phyloP scores from a whole-genome alignment of 2,888 invertebrate species.

The Napeogenes sylphis region DNA sequence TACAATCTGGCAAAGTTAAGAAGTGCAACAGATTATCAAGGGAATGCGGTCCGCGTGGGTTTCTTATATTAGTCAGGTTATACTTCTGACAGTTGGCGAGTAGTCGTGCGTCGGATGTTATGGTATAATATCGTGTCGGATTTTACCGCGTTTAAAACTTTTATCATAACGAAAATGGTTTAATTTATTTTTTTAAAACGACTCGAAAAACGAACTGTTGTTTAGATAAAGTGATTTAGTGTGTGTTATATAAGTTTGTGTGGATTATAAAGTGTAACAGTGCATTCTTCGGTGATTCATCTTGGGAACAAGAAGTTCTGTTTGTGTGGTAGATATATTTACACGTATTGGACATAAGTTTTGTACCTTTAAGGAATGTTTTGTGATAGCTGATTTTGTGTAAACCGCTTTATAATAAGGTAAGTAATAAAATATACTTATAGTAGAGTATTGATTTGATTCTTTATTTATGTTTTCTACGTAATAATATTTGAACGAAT shows the following conservation, averaged over 20 bases:
- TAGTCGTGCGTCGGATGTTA: constrained; percentile 55
- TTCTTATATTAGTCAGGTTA: constrained; percentile 62
- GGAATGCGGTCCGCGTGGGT: constrained; percentile 45
- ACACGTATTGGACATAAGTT: constrained; percentile 51
- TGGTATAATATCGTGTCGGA: constrained; percentile 49
- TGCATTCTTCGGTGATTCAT: constrained; percentile 75
- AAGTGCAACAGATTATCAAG: constrained; percentile 54
- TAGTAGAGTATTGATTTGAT: too few species aligned
- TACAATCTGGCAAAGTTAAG: constrained; percentile 56
- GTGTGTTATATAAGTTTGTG: constrained; percentile 49
- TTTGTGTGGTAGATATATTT: constrained; percentile 49
- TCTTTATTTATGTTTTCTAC: too few species aligned
- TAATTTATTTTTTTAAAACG: constrained; percentile 48
- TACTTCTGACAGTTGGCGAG: constrained; percentile 53
- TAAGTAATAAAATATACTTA: constrained; percentile 7
- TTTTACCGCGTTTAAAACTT: constrained; percentile 55
- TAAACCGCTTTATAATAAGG: constrained; percentile 25
- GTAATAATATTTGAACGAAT: too few species aligned
- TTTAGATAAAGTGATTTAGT: constrained; percentile 44
- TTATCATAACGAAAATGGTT: constrained; percentile 55
- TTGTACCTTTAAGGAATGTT: constrained; percentile 50
- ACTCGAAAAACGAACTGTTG: constrained; percentile 46
- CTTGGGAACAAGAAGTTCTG: constrained; percentile 66
- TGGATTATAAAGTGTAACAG: constrained; percentile 51
- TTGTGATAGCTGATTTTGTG: constrained; percentile 46